These are phyloP conservation scores for Matsumyia berberina DNA, from an alignment of 2,888 invertebrate genomes.

Conservation along the genomic window DNA sequence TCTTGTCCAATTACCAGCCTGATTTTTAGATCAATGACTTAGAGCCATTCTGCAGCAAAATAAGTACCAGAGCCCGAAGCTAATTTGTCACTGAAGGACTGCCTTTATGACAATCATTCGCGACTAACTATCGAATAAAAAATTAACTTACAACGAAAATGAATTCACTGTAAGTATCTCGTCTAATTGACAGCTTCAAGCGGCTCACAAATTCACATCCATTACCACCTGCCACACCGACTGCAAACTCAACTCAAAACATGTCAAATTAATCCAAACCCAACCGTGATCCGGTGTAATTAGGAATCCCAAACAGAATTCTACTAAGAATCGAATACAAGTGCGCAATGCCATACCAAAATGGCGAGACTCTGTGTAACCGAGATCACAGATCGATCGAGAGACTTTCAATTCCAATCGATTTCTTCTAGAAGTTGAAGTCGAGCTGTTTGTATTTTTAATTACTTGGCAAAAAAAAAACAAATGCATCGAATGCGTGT, in stretches of 20 bases:
- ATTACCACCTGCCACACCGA: not conserved
- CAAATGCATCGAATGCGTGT: constrained; percentile 52
- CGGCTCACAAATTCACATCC: not conserved
- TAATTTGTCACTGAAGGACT: no score
- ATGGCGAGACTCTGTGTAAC: constrained; percentile 41
- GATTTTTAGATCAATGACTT: no score
- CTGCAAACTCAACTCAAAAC: constrained; percentile 27
- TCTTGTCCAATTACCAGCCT: no score
- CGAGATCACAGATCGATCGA: constrained; percentile 54
- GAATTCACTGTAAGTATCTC: not conserved
- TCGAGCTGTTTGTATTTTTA: constrained; percentile 36
- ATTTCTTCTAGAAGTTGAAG: constrained; percentile 20
- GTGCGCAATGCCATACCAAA: constrained; percentile 49
- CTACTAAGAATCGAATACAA: constrained; percentile 22
- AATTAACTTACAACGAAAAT: no score
- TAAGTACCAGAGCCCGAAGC: no score
- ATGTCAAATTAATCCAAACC: constrained; percentile 49
- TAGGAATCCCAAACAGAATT: constrained; percentile 50
- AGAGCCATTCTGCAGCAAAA: no score
- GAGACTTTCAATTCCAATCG: constrained; percentile 58
- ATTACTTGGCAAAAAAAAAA: constrained; percentile 53
- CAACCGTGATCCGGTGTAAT: constrained; percentile 45
- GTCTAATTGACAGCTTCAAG: not conserved
- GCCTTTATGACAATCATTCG: no score
- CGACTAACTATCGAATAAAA: no score